phyloP scores from a whole-genome alignment of 2,797 vertebrate species.

The Pelobates cultripes region DNA sequence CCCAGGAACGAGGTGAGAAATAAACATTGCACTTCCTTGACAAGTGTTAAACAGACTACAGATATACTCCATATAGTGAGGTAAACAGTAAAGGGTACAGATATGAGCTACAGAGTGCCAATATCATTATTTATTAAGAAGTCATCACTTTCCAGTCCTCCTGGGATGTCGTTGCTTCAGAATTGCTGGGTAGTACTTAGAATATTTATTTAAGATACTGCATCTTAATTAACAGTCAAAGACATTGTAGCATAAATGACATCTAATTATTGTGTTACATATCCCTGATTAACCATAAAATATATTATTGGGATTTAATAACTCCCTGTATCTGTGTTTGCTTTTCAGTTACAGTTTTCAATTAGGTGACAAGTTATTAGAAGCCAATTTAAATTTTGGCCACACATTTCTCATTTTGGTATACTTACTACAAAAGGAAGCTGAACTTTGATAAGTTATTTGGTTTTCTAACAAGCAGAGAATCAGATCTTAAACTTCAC shows the following conservation, averaged over 20 bases:
- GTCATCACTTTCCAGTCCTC: neutral
- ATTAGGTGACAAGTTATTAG: too few species aligned
- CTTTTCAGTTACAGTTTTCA: neutral
- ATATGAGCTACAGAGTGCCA: neutral
- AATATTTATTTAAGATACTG: neutral
- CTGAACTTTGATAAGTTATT: too few species aligned
- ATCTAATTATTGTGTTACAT: too few species aligned
- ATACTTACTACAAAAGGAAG: too few species aligned
- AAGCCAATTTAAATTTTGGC: too few species aligned
- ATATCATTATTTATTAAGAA: neutral
- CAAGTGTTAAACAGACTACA: constrained; percentile 5
- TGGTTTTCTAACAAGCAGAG: too few species aligned
- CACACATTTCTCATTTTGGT: too few species aligned
- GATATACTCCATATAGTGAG: neutral
- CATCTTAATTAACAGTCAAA: neutral
- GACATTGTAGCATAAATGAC: neutral
- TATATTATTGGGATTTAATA: too few species aligned
- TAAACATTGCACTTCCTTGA: neutral
- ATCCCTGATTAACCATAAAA: too few species aligned
- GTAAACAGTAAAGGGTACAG: neutral
- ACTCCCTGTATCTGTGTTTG: neutral
- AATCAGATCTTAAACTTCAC: too few species aligned
- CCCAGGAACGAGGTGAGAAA: constrained; percentile 2
- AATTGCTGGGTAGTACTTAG: neutral
- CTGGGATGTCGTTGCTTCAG: neutral